Evolutionary conservation across 2,797 vertebrate genomes (phyloP).

Genomic region (Pitangus sulphuratus): DNA sequence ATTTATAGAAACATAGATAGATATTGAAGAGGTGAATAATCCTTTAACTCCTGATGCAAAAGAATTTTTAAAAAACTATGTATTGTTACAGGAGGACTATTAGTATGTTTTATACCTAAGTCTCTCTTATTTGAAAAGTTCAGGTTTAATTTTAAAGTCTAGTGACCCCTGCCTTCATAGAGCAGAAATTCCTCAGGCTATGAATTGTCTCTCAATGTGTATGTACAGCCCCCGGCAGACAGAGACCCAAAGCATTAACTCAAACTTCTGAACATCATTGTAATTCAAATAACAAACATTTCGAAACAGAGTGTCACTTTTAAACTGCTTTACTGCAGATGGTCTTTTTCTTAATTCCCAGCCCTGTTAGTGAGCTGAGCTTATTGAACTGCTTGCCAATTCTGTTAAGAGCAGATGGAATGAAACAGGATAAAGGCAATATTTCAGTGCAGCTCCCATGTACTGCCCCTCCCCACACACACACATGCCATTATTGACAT

Average conservation of each 20-base stretch:
- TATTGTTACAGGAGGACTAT: neutral
- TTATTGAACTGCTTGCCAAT: conserved; percentile 51
- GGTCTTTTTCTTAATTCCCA: conserved; percentile 45
- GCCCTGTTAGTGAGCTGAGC: neutral
- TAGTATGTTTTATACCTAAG: neutral
- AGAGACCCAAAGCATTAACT: neutral
- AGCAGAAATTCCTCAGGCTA: neutral
- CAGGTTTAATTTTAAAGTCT: neutral
- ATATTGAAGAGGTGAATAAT: neutral
- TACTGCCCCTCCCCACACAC: neutral
- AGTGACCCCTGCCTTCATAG: neutral
- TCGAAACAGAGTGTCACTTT: conserved; percentile 21
- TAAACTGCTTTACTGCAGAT: conserved; percentile 30
- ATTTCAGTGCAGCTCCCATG: neutral
- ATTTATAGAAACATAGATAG: neutral
- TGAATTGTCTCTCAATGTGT: neutral
- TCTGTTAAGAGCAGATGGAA: conserved; percentile 54
- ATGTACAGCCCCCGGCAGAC: neutral
- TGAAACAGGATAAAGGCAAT: conserved; percentile 10
- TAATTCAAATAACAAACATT: conserved; percentile 7
- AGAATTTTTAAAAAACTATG: neutral
- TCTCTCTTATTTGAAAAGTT: neutral
- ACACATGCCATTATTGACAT: neutral
- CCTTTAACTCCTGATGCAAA: neutral
- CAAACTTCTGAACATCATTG: neutral